phyloP scores from a whole-genome alignment of 2,888 invertebrate species.

The Limenitis arthemis region DNA sequence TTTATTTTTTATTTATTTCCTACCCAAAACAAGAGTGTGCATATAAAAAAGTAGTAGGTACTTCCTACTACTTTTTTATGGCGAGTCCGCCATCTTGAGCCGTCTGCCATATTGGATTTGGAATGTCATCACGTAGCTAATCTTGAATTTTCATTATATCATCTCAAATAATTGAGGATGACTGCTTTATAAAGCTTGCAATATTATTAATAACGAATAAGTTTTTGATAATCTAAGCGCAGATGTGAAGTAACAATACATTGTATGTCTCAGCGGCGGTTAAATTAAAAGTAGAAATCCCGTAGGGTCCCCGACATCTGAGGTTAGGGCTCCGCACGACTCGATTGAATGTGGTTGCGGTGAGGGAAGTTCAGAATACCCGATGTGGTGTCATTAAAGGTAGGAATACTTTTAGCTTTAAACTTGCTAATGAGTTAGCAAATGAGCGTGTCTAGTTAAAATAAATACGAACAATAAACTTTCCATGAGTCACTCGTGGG shows the following conservation, averaged over 20 bases:
- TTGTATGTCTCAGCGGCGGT: constrained; percentile 34
- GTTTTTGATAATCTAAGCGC: constrained; percentile 3
- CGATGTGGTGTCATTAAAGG: constrained; percentile 42
- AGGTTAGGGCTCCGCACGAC: constrained; percentile 41
- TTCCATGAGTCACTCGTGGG: neutral
- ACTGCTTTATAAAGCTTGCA: no score
- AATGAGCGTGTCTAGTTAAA: constrained; percentile 21
- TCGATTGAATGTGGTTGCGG: constrained; percentile 60
- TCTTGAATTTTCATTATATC: no score
- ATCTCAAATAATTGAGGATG: no score
- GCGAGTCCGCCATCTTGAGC: no score
- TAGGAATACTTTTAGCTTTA: constrained; percentile 23
- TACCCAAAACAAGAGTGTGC: no score
- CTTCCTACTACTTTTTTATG: no score
- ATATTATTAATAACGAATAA: no score
- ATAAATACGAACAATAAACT: constrained; percentile 13
- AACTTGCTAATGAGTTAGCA: constrained; percentile 26
- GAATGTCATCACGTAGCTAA: no score
- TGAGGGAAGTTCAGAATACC: constrained; percentile 33
- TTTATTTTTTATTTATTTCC: no score
- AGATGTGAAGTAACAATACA: neutral
- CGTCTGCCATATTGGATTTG: no score
- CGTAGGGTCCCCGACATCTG: constrained; percentile 42
- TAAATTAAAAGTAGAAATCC: constrained; percentile 51
- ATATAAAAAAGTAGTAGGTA: no score